Evolutionary conservation across 1,140 invertebrate genomes (phyloP).

Genomic region (Argopecten irradians): DNA sequence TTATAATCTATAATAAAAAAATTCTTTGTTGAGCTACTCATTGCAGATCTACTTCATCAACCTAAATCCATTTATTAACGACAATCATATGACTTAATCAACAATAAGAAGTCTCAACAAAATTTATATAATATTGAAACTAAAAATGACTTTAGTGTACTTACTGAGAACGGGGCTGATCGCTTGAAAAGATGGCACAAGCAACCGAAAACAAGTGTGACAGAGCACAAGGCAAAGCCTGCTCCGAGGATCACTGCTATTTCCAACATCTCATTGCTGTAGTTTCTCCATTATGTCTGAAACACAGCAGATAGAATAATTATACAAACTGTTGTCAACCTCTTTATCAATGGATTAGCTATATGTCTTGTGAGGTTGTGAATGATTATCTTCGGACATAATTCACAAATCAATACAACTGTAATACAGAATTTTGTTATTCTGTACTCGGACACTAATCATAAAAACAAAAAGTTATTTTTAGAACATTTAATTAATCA

Average conservation of each 20-base stretch:
- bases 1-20: not conserved
- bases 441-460: too few species aligned
- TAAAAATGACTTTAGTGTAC: not conserved
- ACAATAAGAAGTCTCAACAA: not conserved
- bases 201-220: conserved; percentile 36
- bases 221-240: conserved; percentile 29
- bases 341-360: too few species aligned
- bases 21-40: not conserved
- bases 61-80: too few species aligned
- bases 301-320: not conserved
- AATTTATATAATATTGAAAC: not conserved
- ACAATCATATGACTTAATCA: not conserved
- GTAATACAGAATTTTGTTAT: too few species aligned
- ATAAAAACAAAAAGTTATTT: too few species aligned
- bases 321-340: too few species aligned
- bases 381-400: too few species aligned
- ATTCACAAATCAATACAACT: too few species aligned
- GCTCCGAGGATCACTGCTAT: conserved; percentile 27
- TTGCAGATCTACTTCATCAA: not conserved
- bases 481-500: too few species aligned
- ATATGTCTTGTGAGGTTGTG: too few species aligned
- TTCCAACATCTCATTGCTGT: conserved; percentile 33
- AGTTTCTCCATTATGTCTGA: not conserved
- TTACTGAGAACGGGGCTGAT: conserved; percentile 41
- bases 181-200: conserved; percentile 42